phyloP scores from a whole-genome alignment of 2,888 invertebrate species.

The Drosophila acutilabella region DNA sequence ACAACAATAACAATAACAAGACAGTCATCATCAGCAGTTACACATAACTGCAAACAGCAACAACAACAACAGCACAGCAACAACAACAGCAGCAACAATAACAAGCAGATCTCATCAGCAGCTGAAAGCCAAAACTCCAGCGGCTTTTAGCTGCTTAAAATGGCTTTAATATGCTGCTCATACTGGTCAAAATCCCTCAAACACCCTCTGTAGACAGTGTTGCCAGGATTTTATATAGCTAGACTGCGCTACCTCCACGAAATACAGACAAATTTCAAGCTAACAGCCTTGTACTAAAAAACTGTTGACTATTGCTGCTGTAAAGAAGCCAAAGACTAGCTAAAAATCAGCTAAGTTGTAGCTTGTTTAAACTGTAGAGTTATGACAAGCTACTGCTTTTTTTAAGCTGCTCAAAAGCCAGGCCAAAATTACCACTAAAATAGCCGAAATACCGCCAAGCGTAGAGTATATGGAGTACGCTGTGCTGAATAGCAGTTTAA shows the following conservation, averaged over 20 bases:
- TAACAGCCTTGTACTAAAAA: no score
- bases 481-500: constrained; percentile 5
- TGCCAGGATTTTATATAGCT: neutral
- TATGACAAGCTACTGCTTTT: no score
- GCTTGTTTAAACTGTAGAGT: no score
- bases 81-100: constrained; percentile 27
- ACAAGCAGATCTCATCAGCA: constrained; percentile 25
- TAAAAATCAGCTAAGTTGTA: no score
- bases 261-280: neutral
- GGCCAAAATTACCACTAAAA: neutral
- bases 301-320: no score
- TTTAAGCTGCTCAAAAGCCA: neutral
- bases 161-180: constrained; percentile 1
- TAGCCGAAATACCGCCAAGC: neutral
- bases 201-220: neutral
- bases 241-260: no score
- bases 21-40: no score
- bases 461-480: constrained; percentile 29
- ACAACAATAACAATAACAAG: constrained; percentile 25
- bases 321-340: no score
- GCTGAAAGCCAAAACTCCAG: constrained; percentile 13
- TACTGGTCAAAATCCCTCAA: neutral
- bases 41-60: constrained; percentile 45
- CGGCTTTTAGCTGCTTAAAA: neutral
- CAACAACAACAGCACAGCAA: constrained; percentile 46